These are phyloP conservation scores for Chloromyia formosa DNA, from an alignment of 2,888 invertebrate species.

Conservation along the genomic window DNA sequence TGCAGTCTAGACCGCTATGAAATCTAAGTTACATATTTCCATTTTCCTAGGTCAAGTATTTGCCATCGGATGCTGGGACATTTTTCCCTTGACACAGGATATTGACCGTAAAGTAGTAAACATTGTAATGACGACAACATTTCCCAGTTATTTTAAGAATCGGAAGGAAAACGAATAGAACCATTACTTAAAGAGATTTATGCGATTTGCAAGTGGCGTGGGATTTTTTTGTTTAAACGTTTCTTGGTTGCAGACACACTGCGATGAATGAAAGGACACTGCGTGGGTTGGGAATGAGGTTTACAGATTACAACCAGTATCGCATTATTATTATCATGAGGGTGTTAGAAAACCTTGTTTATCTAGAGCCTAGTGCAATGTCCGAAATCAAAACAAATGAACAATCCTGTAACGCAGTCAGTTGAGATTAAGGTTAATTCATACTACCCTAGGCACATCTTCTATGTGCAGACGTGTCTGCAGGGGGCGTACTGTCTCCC, in stretches of 20 bases:
- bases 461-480: too few relatives aligned
- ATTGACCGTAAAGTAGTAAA: slow-evolving; percentile 34
- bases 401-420: too few relatives aligned
- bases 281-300: too few relatives aligned
- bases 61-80: not conserved
- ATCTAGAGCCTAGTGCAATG: too few relatives aligned
- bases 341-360: too few relatives aligned
- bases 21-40: not conserved
- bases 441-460: too few relatives aligned
- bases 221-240: not conserved
- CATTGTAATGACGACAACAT: slow-evolving; percentile 14
- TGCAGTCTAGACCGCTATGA: slow-evolving; percentile 15
- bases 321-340: too few relatives aligned
- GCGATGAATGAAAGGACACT: too few relatives aligned
- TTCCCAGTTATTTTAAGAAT: not conserved
- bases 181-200: slow-evolving; percentile 16
- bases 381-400: too few relatives aligned
- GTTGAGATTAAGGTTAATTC: too few relatives aligned
- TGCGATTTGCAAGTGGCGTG: not conserved
- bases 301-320: too few relatives aligned
- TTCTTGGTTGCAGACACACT: not conserved
- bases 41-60: not conserved
- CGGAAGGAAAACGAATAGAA: not conserved
- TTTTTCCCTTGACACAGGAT: slow-evolving; percentile 15
- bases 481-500: too few relatives aligned